Percentiles rank a stretch among this genome's conserved stretches.
Evolutionary conservation across 2,113 vertebrate species (phyloP).

Genomic region (Pelusios castaneus): DNA sequence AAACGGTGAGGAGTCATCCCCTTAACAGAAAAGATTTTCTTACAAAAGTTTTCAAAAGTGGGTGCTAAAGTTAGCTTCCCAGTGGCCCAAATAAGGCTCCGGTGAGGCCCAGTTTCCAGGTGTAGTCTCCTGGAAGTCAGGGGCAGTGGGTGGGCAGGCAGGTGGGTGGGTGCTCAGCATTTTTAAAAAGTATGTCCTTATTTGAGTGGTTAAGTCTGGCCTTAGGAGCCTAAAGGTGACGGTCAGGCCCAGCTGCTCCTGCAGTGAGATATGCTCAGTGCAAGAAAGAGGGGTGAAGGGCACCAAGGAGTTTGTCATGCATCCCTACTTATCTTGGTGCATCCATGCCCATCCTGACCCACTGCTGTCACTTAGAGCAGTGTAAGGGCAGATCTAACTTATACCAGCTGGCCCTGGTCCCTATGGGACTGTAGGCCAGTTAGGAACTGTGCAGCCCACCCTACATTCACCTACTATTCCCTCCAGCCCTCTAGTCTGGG

Average conservation of each 20-base stretch:
- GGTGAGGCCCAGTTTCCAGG: neutral
- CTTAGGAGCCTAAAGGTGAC: neutral
- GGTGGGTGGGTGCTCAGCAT: too few species aligned
- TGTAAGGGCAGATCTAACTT: too few species aligned
- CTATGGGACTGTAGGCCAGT: too few species aligned
- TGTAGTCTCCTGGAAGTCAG: neutral
- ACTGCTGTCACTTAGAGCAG: too few species aligned
- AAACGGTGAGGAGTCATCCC: neutral
- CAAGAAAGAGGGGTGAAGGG: neutral
- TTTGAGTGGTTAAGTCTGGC: too few species aligned
- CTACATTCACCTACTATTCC: too few species aligned
- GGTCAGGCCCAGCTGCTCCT: neutral
- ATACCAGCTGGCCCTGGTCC: too few species aligned
- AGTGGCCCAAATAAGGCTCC: neutral
- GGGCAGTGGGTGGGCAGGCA: too few species aligned
- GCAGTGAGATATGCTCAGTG: neutral
- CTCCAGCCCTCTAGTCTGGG: too few species aligned
- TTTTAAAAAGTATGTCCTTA: too few species aligned
- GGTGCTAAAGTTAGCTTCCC: neutral
- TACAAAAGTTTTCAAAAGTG: neutral
- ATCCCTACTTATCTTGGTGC: neutral
- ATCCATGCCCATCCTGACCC: too few species aligned
- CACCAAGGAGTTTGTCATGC: neutral
- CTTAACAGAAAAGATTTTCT: neutral
- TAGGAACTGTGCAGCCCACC: too few species aligned